These are phyloP conservation scores for Agrochola lychnidis DNA, from an alignment of 2,888 invertebrate genomes.

Conservation along the genomic window DNA sequence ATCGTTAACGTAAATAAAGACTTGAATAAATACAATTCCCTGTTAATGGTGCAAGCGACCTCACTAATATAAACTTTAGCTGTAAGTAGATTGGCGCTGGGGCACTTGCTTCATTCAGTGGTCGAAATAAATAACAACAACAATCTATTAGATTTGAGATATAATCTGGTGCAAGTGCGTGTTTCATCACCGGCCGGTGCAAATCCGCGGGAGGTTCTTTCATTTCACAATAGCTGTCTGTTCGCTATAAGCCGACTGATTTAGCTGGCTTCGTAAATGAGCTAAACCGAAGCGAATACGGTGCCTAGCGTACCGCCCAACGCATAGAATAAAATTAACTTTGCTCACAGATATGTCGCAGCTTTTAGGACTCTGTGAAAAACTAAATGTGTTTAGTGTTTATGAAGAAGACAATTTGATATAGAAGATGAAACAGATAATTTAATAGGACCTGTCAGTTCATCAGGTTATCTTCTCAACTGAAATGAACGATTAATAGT, in stretches of 20 bases:
- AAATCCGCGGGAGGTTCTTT: conserved; percentile 81
- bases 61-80: conserved; percentile 51
- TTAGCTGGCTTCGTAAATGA: conserved; percentile 81
- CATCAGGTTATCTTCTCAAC: background rate
- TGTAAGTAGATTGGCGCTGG: conserved; percentile 49
- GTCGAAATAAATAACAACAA: conserved; percentile 75
- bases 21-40: conserved; percentile 8
- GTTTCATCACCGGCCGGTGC: conserved; percentile 78
- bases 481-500: background rate
- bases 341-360: conserved; percentile 55
- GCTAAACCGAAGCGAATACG: conserved; percentile 80
- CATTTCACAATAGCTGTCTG: conserved; percentile 77
- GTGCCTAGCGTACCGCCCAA: conserved; percentile 74
- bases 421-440: background rate
- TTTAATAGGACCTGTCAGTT: too few relatives aligned
- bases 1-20: conserved; percentile 8
- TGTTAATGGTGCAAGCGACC: conserved; percentile 44
- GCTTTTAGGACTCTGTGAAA: background rate
- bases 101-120: conserved; percentile 72
- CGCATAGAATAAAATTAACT: conserved; percentile 74
- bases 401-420: background rate
- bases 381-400: background rate
- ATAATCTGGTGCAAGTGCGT: conserved; percentile 78
- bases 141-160: conserved; percentile 80
- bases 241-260: conserved; percentile 79